A percentile compares a stretch with the other conserved stretches of the same genome.
Conservation (phyloP, 2,113 vertebrate species). For the Anthoscopus minutus region DNA sequence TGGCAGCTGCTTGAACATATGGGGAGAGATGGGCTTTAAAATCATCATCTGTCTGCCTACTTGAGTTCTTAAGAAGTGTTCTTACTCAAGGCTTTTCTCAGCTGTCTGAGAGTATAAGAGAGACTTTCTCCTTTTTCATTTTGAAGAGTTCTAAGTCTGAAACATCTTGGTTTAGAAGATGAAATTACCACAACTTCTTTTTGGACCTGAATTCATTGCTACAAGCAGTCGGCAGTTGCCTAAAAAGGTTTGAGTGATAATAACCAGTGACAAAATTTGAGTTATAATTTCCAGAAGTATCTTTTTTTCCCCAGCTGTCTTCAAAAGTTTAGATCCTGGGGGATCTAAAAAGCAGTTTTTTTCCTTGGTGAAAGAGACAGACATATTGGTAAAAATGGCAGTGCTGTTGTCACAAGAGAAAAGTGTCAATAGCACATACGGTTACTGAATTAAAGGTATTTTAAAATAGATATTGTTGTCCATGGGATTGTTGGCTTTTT, state of each 20-base stretch:
- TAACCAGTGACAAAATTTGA: not conserved
- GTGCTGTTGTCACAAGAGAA: not conserved
- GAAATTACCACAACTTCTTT: not conserved
- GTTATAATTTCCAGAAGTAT: not conserved
- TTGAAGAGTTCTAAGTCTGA: not conserved
- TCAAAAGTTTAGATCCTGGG: not conserved
- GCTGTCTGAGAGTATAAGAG: not conserved
- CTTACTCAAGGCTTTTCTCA: not conserved
- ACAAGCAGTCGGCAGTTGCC: not conserved
- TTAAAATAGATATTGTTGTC: not conserved
- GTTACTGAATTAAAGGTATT: not conserved
- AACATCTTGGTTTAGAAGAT: not conserved
- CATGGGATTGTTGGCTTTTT: not conserved
- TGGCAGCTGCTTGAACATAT: conserved; percentile 50
- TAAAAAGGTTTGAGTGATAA: not conserved
- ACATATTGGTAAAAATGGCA: not conserved
- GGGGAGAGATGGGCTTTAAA: conserved; percentile 30
- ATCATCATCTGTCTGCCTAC: conserved; percentile 29
- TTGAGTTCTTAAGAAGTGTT: not conserved
- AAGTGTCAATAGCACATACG: not conserved
- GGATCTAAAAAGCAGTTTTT: not conserved
- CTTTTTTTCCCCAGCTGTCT: not conserved
- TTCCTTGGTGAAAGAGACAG: not conserved
- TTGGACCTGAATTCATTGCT: not conserved
- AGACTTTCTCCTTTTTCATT: not conserved